Conservation (phyloP, 92 coral and sea anemone genomes). For the Porites evermanni region DNA sequence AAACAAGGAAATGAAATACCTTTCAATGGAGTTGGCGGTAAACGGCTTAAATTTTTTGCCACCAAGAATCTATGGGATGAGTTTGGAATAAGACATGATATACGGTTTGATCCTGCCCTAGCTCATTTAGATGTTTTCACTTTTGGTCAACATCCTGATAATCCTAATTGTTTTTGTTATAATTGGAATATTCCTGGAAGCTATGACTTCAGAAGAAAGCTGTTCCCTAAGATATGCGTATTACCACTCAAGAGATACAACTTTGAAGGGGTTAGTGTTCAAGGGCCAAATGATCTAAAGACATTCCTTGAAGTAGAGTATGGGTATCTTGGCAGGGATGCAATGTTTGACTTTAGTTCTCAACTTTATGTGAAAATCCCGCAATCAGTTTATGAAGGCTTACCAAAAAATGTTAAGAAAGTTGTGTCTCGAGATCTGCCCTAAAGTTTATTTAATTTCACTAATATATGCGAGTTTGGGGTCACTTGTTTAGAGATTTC, state of each 20-base stretch:
- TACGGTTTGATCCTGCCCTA: slow-evolving; percentile 6
- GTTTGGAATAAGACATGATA: slow-evolving; percentile 16
- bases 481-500: too few relatives aligned
- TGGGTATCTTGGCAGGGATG: slow-evolving; percentile 35
- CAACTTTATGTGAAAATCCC: slow-evolving; percentile 39
- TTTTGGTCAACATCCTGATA: slow-evolving; percentile 26
- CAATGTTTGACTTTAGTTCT: slow-evolving; percentile 30
- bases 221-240: slow-evolving; percentile 31
- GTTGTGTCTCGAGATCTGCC: not conserved
- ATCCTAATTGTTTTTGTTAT: slow-evolving; percentile 16
- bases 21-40: slow-evolving; percentile 25
- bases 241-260: slow-evolving; percentile 21
- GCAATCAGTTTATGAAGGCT: not conserved
- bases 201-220: slow-evolving; percentile 16
- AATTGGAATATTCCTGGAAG: slow-evolving; percentile 41
- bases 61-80: slow-evolving; percentile 26
- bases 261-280: slow-evolving; percentile 35
- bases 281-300: slow-evolving; percentile 22
- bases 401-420: slow-evolving; percentile 23
- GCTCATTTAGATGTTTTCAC: slow-evolving; percentile 43
- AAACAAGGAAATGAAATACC: slow-evolving; percentile 21
- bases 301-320: slow-evolving; percentile 38
- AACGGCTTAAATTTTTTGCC: slow-evolving; percentile 24
- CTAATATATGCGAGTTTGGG: too few relatives aligned
- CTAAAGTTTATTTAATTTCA: too few relatives aligned